Evolutionary conservation across 2,113 vertebrate species (phyloP).

Genomic region (Dipodomys stephensi): DNA sequence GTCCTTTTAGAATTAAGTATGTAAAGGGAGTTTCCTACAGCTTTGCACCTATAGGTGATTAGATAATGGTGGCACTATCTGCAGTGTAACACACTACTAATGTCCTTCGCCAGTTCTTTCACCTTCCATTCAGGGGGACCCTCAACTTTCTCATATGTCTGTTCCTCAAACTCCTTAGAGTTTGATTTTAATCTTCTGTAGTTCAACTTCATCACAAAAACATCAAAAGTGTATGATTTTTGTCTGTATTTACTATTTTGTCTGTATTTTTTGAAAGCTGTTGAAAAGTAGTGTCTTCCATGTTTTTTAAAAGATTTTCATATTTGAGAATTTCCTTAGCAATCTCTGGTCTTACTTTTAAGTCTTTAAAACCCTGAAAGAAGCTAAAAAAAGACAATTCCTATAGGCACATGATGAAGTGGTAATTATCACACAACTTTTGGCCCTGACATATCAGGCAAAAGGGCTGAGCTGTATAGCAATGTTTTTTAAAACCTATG

Average conservation of each 20-base stretch:
- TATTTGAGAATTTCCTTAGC: conserved; percentile 7
- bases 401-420: conserved; percentile 51
- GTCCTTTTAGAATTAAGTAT: neutral
- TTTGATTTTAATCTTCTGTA: neutral
- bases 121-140: too few species aligned
- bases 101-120: too few species aligned
- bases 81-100: too few species aligned
- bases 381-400: conserved; percentile 42
- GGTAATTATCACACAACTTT: conserved; percentile 54
- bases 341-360: conserved; percentile 36
- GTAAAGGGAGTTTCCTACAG: accelerated
- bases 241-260: neutral
- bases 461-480: conserved; percentile 59
- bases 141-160: neutral
- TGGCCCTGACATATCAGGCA: conserved; percentile 47
- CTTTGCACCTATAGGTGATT: neutral
- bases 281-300: neutral
- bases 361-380: conserved; percentile 58
- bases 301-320: conserved; percentile 42
- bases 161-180: neutral
- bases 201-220: neutral
- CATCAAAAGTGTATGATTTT: neutral
- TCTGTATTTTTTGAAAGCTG: neutral
- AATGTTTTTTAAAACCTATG: conserved; percentile 57
- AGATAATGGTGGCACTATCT: too few species aligned